Base-by-base conservation (phyloP, 1,140 invertebrate species). In the Penaeus chinensis region DNA sequence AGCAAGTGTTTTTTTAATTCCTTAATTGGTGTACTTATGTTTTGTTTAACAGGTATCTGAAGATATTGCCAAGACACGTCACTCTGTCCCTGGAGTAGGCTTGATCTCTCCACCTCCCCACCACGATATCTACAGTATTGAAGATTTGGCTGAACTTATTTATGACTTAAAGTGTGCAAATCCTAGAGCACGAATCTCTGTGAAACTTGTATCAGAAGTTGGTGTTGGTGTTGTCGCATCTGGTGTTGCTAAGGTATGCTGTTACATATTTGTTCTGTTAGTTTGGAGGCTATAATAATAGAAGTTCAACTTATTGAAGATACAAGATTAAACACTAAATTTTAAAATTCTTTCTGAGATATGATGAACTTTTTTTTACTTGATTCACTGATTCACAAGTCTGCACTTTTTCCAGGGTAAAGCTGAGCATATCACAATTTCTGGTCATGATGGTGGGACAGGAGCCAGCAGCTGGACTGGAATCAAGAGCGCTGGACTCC, bases 101-200 rank as follows among this genome's bases (percentile, higher is more conserved):
- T 93, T 99, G 1, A 99, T 99, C 91, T 99, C 98, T 1, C 99
- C 99, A 61, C 98, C 99, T 11, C 99, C 99, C 11, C 99, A 99
- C 94, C 99, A 99, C 92, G 98, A 99, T 92, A 99, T 99, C 92
- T 99, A 99, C 93, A 99, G 98, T 62, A 99, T 99, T 91, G 99
- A 99, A 93, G 99, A 99, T 94, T 93, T 99, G 90, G 97, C 98
- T 2, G 97, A 99, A 93, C 94, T 99, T 63, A 99, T 99, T 91
- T 99, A 99, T 91, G 99, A 99, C 93, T 93, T 99, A 74, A 99
- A 99, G 93, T 98, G 97, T 92, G 96, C 98, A 71, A 99, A 99
- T 94, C 99, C 99, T 0, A 94, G 94, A 83, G 98, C 98, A 2
- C 93, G 98, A 79, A 98, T 99, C 89, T 99, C 98, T 78, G 99